Evolutionary conservation across 2,888 invertebrate genomes (phyloP), one percentile per base, ranked within the genome.

Genomic region (Ornithoptera alexandrae): DNA sequence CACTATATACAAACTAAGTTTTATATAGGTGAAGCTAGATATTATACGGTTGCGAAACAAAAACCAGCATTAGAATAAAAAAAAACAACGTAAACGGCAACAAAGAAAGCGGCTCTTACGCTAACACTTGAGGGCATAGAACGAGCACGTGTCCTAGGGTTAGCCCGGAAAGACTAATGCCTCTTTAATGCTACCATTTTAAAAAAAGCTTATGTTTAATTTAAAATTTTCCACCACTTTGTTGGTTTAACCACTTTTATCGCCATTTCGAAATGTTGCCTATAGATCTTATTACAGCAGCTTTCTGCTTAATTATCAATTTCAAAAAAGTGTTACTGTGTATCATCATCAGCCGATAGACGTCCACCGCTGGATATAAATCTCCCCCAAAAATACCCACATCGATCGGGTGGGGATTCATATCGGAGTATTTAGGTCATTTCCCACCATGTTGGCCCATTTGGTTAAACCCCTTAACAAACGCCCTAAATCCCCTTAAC

Each of bases 101-200:
- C 62, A 65, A 65, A 65, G 65, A 58, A 65, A 57, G 57, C 62
- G 62, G 20, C 65, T 46, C 65, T 69, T 65, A 65, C 69, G 39
- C 65, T 62, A n/a, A 42, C 69, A 58, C 65, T 69, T 58, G 36
- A 66, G 69, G 57, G 69, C 36, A 36, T 50, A 62, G 58, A 57
- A 62, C 30, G 62, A 69, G 69, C 57, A 65, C 69, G 60, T 65
- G 62, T 69, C 18, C 62, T 62, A 69, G 69, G n/a, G 65, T 57
- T 62, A 58, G 62, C 58, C 22, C 57, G 58, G 58, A 68, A 68
- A 62, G 65, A 66, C 69, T 69, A 65, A 69, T 69, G 58, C 57
- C 62, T 69, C 65, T 69, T 65, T 69, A 66, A 69, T 69, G 65
- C 62, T 58, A 24, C 42, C 65, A 50, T 69, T 69, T 69, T 62